These are phyloP conservation scores for Aeoliscus strigatus DNA, from an alignment of 2,797 vertebrate species.

Conservation along the genomic window DNA sequence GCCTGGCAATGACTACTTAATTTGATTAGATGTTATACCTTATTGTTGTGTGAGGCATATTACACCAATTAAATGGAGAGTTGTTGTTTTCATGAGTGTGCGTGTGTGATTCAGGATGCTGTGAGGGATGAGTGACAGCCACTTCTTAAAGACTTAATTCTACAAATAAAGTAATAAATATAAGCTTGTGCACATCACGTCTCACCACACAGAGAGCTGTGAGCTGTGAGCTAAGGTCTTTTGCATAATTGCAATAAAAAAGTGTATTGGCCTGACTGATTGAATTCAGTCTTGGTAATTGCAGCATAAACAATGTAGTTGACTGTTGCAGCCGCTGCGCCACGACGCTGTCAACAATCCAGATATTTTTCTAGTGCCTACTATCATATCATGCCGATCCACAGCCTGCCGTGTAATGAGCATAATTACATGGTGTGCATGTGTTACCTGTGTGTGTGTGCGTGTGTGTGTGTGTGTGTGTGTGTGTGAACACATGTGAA, in stretches of 20 bases:
- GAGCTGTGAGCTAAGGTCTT: too few species aligned
- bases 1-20: conserved; percentile 76
- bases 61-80: conserved; percentile 76
- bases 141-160: conserved; percentile 74
- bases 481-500: conserved; percentile 46
- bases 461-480: too few species aligned
- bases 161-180: conserved; percentile 75
- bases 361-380: conserved; percentile 61
- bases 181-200: conserved; percentile 67
- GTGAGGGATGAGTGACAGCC: conserved; percentile 66
- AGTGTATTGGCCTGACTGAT: conserved; percentile 73
- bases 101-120: conserved; percentile 53
- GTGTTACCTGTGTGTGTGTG: conserved; percentile 76
- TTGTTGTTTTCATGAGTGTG: conserved; percentile 65
- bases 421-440: conserved; percentile 77
- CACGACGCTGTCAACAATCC: conserved; percentile 69
- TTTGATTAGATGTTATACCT: conserved; percentile 78
- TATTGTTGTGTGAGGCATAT: conserved; percentile 75
- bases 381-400: conserved; percentile 66
- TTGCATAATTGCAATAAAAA: conserved; percentile 79
- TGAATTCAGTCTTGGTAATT: conserved; percentile 77
- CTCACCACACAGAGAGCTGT: conserved; percentile 62
- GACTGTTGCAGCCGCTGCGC: conserved; percentile 67
- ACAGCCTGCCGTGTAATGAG: conserved; percentile 73
- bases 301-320: conserved; percentile 76